Evolutionary conservation across 1,140 invertebrate species (phyloP), one percentile per base, ranked within the genome.

Genomic region (Chironomus tepperi): DNA sequence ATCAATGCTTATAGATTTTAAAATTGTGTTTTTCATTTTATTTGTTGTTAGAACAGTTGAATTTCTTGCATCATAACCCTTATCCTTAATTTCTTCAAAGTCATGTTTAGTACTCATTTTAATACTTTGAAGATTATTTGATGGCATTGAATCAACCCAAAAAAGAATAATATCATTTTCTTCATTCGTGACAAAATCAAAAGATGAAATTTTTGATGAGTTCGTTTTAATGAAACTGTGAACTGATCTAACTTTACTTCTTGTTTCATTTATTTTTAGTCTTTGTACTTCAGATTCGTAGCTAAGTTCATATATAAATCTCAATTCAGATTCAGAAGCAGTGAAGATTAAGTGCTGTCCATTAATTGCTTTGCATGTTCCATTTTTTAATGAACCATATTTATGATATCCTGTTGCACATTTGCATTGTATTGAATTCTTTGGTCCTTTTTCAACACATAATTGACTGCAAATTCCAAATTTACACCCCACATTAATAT

Each of bases 401-500:
- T 86, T 84, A 43, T 83, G 81, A 81, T 89, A 93, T 1, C 91
- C 91, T 2, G 85, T 78, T 1, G 85, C 86, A 79, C 91, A 93
- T 81, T 86, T 86, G 83, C 91, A 93, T 12, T 87, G 86, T 78
- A 84, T 83, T 76, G 85, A 86, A 76, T 77, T 81, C 19, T 70
- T 70, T 74, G 83, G 81, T 81, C 87, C 90, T 78, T 90, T 89
- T 73, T 87, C 86, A 34, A 89, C 82, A 79, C 92, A 94, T 9
- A 89, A 84, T 78, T 94, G 92, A 42, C 91, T 90, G 79, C 92
- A 94, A 43, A 85, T 83, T 19, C 88, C 87, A 83, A 91, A 92
- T 75, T 84, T 82, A 80, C 90, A 92, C 15, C 18, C 16, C 3
- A 57, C 7, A 18, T 47, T 42, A 21, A 47, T 43, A 9, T 21